A percentile compares a stretch with the other conserved stretches of the same genome.
These are phyloP conservation scores for Lepus europaeus DNA, from an alignment of 2,113 vertebrate genomes.

Conservation along the genomic window DNA sequence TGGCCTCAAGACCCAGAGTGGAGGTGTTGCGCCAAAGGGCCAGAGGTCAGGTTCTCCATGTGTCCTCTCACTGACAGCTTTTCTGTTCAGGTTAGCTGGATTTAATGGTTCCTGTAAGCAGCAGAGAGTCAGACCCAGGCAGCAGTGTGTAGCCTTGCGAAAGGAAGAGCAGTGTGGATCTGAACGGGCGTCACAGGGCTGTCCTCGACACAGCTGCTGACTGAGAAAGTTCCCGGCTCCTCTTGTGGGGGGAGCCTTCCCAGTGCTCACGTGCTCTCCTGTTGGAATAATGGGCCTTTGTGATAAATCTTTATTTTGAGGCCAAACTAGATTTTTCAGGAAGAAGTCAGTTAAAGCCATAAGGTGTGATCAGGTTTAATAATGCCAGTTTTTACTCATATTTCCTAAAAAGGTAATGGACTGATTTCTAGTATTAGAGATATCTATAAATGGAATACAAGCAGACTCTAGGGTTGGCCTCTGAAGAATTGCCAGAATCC, in stretches of 20 bases:
- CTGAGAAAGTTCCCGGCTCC: fast-evolving
- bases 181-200: fast-evolving
- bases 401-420: conserved; percentile 15
- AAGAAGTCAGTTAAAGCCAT: conserved; percentile 2
- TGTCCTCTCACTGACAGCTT: neutral
- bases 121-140: neutral
- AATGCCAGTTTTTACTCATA: neutral
- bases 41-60: neutral
- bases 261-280: neutral
- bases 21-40: neutral
- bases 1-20: neutral
- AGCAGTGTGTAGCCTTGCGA: neutral
- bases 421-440: neutral
- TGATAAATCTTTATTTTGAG: conserved; percentile 42
- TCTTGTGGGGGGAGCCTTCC: neutral
- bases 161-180: fast-evolving
- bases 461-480: neutral
- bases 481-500: conserved; percentile 29
- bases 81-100: neutral
- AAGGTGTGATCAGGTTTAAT: neutral
- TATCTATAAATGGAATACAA: neutral
- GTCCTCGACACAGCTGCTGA: too few relatives aligned
- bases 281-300: neutral
- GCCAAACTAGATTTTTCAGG: neutral
- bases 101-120: neutral